Base-by-base conservation (phyloP, 1,140 invertebrate genomes). In the Trichonephila clavata region DNA sequence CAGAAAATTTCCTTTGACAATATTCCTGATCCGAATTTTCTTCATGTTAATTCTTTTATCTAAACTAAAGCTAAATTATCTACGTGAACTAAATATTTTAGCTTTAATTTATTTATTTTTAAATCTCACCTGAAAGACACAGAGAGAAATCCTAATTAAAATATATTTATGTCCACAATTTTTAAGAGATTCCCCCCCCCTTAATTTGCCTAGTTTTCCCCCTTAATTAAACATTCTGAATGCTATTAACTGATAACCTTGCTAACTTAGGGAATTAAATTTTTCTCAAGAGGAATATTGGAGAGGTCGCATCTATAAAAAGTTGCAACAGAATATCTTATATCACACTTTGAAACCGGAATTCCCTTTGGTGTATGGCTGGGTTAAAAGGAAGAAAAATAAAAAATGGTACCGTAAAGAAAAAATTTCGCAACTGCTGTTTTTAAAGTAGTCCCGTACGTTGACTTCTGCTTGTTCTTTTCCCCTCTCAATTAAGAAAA, bases 361-460 rank as follows among this genome's bases (percentile, higher is more conserved):
- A 86, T 86, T 39, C 14, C 57, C 60, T 32, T 50, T 43, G 71
- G 7, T 84, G 20, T 57, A 10, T 24, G n/a, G 20, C 27, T 61
- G 7, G 20, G 24, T 7, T 18, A 20, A 39, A 77, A 77, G 32
- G 32, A 39, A 39, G 32, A 39, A 39, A 39, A 39, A 39, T 39
- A 32, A 68, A 89, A 88, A 89, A 50, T n/a, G 61, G 21, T 43
- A 65, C 86, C 63, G 32, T 89, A 89, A 65, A 68, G 86, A 71
- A 68, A 27, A 63, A 77, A 77, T 89, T 89, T 89, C 63, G 63
- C 86, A 89, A 89, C 27, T 86, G 57, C 39, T 68, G 61, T 60
- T 68, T 89, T 77, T 68, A 68, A 39, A 77, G 71, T 77, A 39
- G 21, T 71, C 32, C 86, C 32, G 86, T 68, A 6, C 86, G 86